Percentiles rank a stretch among this genome's conserved stretches.
These are phyloP conservation scores for Acrobasis suavella DNA, from an alignment of 2,888 invertebrate species.

Conservation along the genomic window DNA sequence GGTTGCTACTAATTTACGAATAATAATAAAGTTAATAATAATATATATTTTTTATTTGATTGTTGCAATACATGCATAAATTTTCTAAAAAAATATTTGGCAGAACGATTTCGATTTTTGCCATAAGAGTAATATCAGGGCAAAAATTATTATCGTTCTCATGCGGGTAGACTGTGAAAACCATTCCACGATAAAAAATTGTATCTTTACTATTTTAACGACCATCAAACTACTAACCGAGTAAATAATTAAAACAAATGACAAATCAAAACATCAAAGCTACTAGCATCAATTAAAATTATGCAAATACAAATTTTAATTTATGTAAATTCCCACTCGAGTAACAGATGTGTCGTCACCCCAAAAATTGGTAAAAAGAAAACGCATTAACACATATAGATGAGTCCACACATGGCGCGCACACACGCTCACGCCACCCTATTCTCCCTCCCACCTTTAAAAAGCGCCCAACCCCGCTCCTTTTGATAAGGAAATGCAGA, in stretches of 20 bases:
- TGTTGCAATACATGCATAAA: no score
- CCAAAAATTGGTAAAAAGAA: slow-evolving; percentile 82
- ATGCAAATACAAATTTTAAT: slow-evolving; percentile 11
- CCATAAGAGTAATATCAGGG: no score
- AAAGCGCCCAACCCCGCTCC: slow-evolving; percentile 67
- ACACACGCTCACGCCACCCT: slow-evolving; percentile 44
- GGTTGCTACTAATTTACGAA: no score
- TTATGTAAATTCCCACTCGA: slow-evolving; percentile 23
- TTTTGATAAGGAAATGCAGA: slow-evolving; percentile 83
- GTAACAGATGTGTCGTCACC: slow-evolving; percentile 49
- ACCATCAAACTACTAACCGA: no score
- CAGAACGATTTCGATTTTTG: no score
- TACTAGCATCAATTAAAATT: neutral
- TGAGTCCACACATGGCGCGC: slow-evolving; percentile 65
- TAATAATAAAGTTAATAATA: no score
- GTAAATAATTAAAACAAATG: neutral
- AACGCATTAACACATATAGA: slow-evolving; percentile 83
- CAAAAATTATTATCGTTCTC: no score
- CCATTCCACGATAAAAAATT: no score
- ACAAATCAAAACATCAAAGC: neutral
- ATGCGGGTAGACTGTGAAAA: no score
- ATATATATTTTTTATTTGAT: no score
- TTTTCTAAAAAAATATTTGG: no score
- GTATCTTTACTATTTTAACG: no score
- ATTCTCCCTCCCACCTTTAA: slow-evolving; percentile 56